A percentile compares a stretch with the other conserved stretches of the same genome.
Evolutionary conservation across 2,888 invertebrate species (phyloP).

Genomic region (Arenicola marina): DNA sequence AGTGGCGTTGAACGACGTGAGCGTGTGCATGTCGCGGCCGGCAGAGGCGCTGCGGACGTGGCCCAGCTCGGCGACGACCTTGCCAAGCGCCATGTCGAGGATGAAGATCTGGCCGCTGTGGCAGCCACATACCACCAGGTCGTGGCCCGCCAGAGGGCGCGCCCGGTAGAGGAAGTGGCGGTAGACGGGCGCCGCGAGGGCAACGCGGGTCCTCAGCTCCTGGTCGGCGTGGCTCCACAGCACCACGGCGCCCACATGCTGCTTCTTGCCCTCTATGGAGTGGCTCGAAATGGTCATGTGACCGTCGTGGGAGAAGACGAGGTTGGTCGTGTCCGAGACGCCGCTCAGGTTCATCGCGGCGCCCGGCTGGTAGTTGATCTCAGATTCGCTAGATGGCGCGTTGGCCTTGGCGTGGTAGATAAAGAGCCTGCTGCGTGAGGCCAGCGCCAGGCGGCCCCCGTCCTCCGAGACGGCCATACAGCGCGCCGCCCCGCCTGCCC

Average conservation of each 20-base stretch:
- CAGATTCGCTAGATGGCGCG: no score
- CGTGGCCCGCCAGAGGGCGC: slow-evolving; percentile 1
- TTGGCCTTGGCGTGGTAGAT: no score
- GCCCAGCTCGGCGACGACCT: background rate
- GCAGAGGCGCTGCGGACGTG: no score
- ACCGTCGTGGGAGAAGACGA: slow-evolving; percentile 16
- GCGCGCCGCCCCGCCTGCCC: no score
- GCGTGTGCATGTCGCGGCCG: background rate
- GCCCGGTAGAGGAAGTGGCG: slow-evolving; percentile 14
- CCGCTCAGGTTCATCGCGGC: slow-evolving; percentile 19
- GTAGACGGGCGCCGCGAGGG: slow-evolving; percentile 15
- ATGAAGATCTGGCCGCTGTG: slow-evolving; percentile 13
- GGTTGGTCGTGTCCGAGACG: slow-evolving; percentile 14
- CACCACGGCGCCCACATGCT: slow-evolving; percentile 16
- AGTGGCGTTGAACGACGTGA: background rate
- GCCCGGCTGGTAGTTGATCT: slow-evolving; percentile 1
- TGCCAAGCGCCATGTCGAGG: slow-evolving; percentile 7
- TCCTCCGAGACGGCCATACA: no score
- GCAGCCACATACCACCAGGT: slow-evolving; percentile 18
- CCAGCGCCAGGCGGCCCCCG: no score
- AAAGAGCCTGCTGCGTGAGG: no score
- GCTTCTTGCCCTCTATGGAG: slow-evolving; percentile 19
- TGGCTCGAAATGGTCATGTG: slow-evolving; percentile 22
- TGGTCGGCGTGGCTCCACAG: slow-evolving; percentile 20
- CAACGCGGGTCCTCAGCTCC: slow-evolving; percentile 7